A percentile compares a stretch with the other conserved stretches of the same genome.
phyloP scores from a whole-genome alignment of 2,113 vertebrate species.

The Odocoileus virginianus region DNA sequence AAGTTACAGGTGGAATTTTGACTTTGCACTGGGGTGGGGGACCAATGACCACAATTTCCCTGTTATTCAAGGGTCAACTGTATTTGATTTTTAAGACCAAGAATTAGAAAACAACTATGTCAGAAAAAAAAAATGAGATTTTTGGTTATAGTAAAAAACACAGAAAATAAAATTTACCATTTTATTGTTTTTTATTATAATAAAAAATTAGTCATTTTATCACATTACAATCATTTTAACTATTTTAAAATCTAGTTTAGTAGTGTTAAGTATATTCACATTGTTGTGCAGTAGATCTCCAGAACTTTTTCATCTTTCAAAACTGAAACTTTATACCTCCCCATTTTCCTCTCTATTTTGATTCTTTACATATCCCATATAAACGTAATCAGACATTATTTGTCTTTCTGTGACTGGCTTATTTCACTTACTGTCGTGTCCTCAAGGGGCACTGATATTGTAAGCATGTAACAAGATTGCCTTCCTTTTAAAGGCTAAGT shows the following conservation, averaged over 20 bases:
- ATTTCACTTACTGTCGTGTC: neutral
- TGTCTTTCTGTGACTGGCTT: neutral
- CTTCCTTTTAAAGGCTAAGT: neutral
- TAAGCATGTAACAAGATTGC: neutral
- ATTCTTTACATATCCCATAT: neutral
- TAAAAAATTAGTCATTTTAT: neutral
- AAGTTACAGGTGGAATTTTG: neutral
- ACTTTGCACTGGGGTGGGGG: neutral
- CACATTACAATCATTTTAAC: neutral
- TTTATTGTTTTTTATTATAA: neutral
- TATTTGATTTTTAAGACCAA: slow-evolving; percentile 36
- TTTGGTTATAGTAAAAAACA: neutral
- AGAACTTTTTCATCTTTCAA: neutral
- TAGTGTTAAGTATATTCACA: neutral
- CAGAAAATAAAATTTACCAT: neutral
- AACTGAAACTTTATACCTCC: neutral
- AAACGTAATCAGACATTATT: neutral
- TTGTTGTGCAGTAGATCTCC: neutral
- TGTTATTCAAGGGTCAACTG: neutral
- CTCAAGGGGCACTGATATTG: neutral
- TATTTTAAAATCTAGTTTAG: neutral
- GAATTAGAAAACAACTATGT: neutral
- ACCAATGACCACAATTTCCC: neutral
- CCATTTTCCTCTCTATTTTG: neutral
- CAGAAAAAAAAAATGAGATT: neutral